These are phyloP conservation scores for Dolichotis patagonum DNA, from an alignment of 2,113 vertebrate genomes.

Conservation along the genomic window DNA sequence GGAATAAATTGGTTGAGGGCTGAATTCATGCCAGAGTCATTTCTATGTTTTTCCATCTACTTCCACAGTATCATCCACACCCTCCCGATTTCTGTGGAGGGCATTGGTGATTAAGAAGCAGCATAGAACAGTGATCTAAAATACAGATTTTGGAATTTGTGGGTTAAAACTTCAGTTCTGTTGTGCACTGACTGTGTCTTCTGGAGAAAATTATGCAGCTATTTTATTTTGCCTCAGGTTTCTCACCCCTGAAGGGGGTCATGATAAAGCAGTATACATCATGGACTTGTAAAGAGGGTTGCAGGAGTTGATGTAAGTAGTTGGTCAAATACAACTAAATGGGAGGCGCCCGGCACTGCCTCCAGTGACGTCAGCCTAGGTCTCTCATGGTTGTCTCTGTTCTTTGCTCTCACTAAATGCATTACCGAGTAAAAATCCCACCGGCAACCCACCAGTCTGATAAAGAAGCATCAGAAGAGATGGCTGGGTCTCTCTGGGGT, in stretches of 20 bases:
- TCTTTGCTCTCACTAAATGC: neutral
- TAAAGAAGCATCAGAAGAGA: neutral
- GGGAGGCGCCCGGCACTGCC: neutral
- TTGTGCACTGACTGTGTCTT: neutral
- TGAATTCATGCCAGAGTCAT: neutral
- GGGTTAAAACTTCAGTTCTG: neutral
- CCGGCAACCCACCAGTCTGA: neutral
- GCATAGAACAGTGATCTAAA: neutral
- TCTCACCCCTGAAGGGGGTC: neutral
- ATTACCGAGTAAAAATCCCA: neutral
- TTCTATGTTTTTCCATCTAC: neutral
- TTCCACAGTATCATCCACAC: neutral
- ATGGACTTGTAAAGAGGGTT: neutral
- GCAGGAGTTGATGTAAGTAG: neutral
- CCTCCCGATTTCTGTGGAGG: neutral
- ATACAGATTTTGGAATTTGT: neutral
- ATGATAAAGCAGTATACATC: neutral
- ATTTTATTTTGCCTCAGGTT: constrained; percentile 6
- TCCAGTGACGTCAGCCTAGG: neutral
- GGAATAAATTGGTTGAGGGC: neutral
- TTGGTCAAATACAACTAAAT: neutral
- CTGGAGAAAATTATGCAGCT: neutral
- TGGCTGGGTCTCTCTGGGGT: neutral
- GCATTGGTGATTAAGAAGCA: neutral
- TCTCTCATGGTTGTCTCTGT: neutral